A percentile compares a stretch with the other conserved stretches of the same genome.
Conservation (phyloP, 1,140 invertebrate genomes). For the Bacillus rossius region DNA sequence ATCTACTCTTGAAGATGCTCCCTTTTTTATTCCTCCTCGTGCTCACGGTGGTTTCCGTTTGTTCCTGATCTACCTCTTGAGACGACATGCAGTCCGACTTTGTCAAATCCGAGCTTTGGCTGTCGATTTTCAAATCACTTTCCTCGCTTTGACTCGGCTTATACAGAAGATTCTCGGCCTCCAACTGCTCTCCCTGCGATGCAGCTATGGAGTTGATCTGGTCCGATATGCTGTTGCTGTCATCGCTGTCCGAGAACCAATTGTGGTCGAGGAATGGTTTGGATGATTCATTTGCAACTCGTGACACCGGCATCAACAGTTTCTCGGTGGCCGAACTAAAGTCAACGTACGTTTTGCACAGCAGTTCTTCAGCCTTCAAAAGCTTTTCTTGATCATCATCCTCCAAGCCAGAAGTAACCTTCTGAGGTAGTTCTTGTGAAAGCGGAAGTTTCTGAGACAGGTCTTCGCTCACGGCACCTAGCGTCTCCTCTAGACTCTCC, state of each 20-base stretch:
- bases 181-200: not conserved
- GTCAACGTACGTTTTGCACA: slow-evolving; percentile 22
- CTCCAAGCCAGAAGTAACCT: not conserved
- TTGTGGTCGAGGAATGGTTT: slow-evolving; percentile 42
- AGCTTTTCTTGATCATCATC: slow-evolving; percentile 30
- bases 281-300: slow-evolving; percentile 19
- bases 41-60: too few relatives aligned
- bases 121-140: not conserved
- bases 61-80: too few relatives aligned
- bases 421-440: too few relatives aligned
- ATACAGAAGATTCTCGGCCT: slow-evolving; percentile 1
- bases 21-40: slow-evolving; percentile 56
- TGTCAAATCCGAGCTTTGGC: too few relatives aligned
- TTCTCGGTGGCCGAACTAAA: slow-evolving; percentile 21
- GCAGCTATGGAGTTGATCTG: slow-evolving; percentile 9
- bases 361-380: slow-evolving; percentile 25
- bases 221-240: slow-evolving; percentile 34
- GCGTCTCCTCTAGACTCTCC: too few relatives aligned
- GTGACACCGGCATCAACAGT: not conserved
- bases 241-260: slow-evolving; percentile 44
- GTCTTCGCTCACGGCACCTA: too few relatives aligned
- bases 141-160: slow-evolving; percentile 5
- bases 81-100: not conserved
- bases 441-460: too few relatives aligned
- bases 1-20: slow-evolving; percentile 84